phyloP scores from a whole-genome alignment of 2,888 invertebrate genomes.

The Sarcophaga rosellei region DNA sequence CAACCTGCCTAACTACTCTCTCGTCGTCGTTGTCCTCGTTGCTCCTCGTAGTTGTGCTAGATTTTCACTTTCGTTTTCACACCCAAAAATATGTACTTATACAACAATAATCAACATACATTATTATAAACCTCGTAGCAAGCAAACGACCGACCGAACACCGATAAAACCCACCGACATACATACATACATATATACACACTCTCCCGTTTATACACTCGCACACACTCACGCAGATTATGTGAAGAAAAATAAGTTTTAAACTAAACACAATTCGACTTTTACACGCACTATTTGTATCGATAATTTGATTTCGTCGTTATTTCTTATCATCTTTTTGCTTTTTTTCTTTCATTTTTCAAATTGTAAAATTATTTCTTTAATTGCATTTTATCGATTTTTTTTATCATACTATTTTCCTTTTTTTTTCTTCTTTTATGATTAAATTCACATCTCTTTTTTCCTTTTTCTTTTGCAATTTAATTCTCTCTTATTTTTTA shows the following conservation, averaged over 20 bases:
- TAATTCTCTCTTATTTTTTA: slow-evolving; percentile 8
- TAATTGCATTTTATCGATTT: slow-evolving; percentile 51
- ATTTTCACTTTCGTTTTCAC: slow-evolving; percentile 80
- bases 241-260: background rate
- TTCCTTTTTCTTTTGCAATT: slow-evolving; percentile 40
- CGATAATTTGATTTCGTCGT: background rate
- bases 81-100: slow-evolving; percentile 74
- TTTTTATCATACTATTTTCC: slow-evolving; percentile 30
- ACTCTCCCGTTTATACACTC: background rate
- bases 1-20: slow-evolving; percentile 57
- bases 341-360: slow-evolving; percentile 1
- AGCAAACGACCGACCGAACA: slow-evolving; percentile 38
- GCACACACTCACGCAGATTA: background rate
- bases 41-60: slow-evolving; percentile 72
- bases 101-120: slow-evolving; percentile 51
- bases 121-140: slow-evolving; percentile 44
- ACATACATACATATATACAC: slow-evolving; percentile 13
- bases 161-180: slow-evolving; percentile 7
- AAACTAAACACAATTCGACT: slow-evolving; percentile 18
- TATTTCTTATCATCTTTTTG: background rate
- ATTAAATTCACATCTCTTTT: background rate
- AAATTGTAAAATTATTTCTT: background rate
- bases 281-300: slow-evolving; percentile 42
- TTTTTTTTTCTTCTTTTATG: slow-evolving; percentile 27
- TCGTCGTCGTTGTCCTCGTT: slow-evolving; percentile 60